Evolutionary conservation across 1,140 invertebrate species (phyloP), one percentile per base, ranked within the genome.

Genomic region (Microplitis mediator): DNA sequence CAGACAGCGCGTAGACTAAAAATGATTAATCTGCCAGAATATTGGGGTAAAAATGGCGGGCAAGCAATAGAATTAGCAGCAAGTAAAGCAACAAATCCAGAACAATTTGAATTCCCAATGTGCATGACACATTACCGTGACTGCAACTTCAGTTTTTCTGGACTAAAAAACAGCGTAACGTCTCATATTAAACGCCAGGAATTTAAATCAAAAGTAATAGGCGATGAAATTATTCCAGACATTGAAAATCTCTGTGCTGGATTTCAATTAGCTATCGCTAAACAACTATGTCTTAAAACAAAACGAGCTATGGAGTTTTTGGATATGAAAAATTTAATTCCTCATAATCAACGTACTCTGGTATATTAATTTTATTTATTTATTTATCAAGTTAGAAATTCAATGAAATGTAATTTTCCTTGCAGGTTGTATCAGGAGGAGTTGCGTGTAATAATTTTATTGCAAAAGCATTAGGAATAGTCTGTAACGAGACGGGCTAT

Each of bases 381-480:
- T 34, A 50, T 39, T 60, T n/a, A 14, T 61, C 8, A 36, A 68
- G 23, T 23, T 23, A 23, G 23, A 23, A 23, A 2, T 23, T 35
- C n/a, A 61, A 67, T 13, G 13, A 35, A 9, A 60, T 34, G 32
- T 34, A 65, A 54, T 65, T 32, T 23, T 68, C 4, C 36, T 84
- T 79, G n/a, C 71, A 93, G 91, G 94, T 98, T 34, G 89, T 99
- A 1, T 98, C 97, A 61, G 98, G 98, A 14, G 98, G 98, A 64
- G 97, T 98, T 9, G 98, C 97, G 4, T 95, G 95, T 80, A 99
- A 99, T 85, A 87, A 93, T 83, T 95, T 92, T 80, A 92, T 99
- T 14, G 90, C 90, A 61, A 85, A 89, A 72, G 89, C 90, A 66
- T 83, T 99, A 4, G 76, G 88, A 78, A 84, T 91, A 71, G 78